phyloP scores from a whole-genome alignment of 1,140 invertebrate genomes.

The Archegozetes longisetosus region DNA sequence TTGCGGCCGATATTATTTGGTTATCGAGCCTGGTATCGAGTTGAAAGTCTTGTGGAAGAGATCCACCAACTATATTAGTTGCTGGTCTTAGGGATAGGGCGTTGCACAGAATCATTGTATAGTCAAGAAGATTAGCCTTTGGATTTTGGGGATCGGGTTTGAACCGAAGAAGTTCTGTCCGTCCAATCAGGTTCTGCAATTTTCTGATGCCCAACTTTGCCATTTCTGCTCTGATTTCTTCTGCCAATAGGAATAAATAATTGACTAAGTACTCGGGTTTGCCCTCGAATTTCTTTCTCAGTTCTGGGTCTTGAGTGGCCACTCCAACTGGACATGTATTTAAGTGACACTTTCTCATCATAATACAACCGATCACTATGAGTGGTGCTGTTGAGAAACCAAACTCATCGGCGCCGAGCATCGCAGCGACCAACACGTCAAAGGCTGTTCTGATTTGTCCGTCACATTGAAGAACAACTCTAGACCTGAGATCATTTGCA shows the following conservation, averaged over 20 bases:
- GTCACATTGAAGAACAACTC: conserved; percentile 32
- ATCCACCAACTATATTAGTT: conserved; percentile 78
- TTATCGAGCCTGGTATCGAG: conserved; percentile 78
- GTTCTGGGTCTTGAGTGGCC: conserved; percentile 83
- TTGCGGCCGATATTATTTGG: conserved; percentile 53
- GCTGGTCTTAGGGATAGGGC: conserved; percentile 73
- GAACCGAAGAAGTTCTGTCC: conserved; percentile 61
- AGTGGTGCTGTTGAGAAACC: conserved; percentile 96
- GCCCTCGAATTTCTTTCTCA: conserved; percentile 91
- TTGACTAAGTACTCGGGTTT: conserved; percentile 96
- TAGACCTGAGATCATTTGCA: conserved; percentile 66
- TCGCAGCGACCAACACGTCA: conserved; percentile 88
- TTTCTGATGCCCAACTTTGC: conserved; percentile 69
- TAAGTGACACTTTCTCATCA: conserved; percentile 99
- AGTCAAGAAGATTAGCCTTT: conserved; percentile 72
- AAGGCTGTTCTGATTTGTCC: conserved; percentile 59
- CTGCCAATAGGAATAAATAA: conserved; percentile 91
- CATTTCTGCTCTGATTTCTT: conserved; percentile 81
- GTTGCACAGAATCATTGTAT: conserved; percentile 68
- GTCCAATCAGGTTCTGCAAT: conserved; percentile 84
- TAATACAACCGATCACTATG: conserved; percentile 92
- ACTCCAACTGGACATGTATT: conserved; percentile 99
- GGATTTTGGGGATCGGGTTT: conserved; percentile 39
- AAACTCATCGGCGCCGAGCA: conserved; percentile 94
- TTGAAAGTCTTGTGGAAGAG: conserved; percentile 69